A percentile compares a stretch with the other conserved stretches of the same genome.
Evolutionary conservation across 2,113 vertebrate species (phyloP).

Genomic region (Callospermophilus lateralis): DNA sequence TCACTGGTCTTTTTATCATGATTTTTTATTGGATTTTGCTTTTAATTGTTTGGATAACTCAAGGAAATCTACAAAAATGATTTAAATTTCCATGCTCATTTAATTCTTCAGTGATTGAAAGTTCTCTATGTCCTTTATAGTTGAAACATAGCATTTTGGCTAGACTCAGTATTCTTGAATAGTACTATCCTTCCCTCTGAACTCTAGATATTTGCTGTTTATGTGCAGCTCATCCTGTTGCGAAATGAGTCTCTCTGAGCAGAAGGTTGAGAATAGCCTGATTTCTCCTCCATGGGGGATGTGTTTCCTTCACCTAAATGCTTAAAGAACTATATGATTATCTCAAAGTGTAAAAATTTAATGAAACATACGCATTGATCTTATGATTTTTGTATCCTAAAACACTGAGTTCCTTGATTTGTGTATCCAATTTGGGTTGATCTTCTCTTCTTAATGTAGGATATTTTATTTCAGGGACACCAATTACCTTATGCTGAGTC

Average conservation of each 20-base stretch:
- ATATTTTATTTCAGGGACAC: background rate
- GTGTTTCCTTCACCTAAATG: background rate
- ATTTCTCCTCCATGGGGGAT: background rate
- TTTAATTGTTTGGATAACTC: background rate
- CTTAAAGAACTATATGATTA: background rate
- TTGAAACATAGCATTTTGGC: background rate
- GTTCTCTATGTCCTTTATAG: background rate
- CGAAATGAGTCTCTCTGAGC: background rate
- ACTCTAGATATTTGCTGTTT: background rate
- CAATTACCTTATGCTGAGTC: background rate
- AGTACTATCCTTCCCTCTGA: background rate
- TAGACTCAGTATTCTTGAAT: background rate
- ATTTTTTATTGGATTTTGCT: background rate
- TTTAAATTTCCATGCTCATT: background rate
- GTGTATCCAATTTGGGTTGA: background rate
- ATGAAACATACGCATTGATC: background rate
- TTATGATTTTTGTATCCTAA: background rate
- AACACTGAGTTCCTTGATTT: background rate
- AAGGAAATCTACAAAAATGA: background rate
- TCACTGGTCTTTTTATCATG: background rate
- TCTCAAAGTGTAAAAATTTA: background rate
- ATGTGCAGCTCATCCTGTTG: background rate
- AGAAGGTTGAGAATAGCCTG: background rate
- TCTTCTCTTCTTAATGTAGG: background rate
- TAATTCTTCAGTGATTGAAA: background rate